These are phyloP conservation scores for Dichetophora obliterata DNA, from an alignment of 2,888 invertebrate genomes.

Conservation along the genomic window DNA sequence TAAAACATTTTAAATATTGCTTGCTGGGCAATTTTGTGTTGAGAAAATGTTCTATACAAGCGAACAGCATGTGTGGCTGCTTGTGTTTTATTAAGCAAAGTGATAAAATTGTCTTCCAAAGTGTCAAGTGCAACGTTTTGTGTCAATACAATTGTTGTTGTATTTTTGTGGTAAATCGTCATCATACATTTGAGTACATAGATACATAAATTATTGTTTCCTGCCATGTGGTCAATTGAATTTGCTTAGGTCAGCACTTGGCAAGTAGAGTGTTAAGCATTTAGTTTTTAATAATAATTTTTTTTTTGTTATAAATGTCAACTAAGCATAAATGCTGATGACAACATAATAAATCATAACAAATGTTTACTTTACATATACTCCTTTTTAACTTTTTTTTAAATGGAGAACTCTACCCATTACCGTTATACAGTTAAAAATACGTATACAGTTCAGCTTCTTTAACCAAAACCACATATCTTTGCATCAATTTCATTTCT, in stretches of 20 bases:
- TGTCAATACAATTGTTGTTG: background rate
- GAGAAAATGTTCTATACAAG: background rate
- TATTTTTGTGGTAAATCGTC: background rate
- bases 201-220: background rate
- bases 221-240: slow-evolving; percentile 26
- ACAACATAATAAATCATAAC: background rate
- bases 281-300: background rate
- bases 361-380: no score
- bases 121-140: slow-evolving; percentile 15
- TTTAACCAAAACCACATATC: no score
- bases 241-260: background rate
- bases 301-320: background rate
- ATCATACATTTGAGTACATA: no score
- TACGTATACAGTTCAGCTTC: no score
- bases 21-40: background rate
- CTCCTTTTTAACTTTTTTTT: no score
- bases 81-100: background rate
- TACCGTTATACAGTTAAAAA: no score
- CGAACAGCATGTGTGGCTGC: background rate
- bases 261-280: background rate
- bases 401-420: no score
- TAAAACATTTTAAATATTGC: no score
- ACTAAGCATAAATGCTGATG: background rate
- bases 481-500: slow-evolving; percentile 21
- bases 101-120: slow-evolving; percentile 7